Conservation (phyloP, 2,797 vertebrate species). For the Picus viridis region DNA sequence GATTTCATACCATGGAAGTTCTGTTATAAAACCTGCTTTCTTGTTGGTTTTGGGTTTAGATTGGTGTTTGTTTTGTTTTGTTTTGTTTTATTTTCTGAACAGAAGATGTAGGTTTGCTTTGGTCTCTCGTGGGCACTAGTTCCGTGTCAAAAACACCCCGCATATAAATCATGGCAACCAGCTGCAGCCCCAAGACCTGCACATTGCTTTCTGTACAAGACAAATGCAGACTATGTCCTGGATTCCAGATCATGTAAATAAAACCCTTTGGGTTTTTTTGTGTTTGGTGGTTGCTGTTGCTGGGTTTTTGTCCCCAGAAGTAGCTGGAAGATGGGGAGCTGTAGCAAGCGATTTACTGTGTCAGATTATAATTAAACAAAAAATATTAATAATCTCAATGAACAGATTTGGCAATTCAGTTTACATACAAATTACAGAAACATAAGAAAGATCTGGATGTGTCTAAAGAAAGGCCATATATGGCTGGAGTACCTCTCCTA, state of each 20-base stretch:
- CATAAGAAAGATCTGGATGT: too few species aligned
- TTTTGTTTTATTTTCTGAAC: too few species aligned
- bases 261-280: not conserved
- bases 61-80: not conserved
- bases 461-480: too few species aligned
- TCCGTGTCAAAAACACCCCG: not conserved
- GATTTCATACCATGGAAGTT: not conserved
- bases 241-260: not conserved
- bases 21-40: not conserved
- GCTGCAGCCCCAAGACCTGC: not conserved
- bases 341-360: not conserved
- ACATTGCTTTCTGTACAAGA: not conserved
- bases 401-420: not conserved
- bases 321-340: not conserved
- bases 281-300: not conserved
- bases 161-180: not conserved
- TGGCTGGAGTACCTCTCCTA: too few species aligned
- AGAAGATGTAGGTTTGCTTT: too few species aligned
- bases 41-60: too few species aligned
- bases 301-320: not conserved
- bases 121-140: not conserved
- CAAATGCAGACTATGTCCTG: not conserved
- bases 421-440: not conserved
- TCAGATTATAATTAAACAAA: not conserved
- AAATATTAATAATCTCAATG: not conserved